Evolutionary conservation across 2,797 vertebrate species (phyloP).

Genomic region (Loriculus beryllinus): DNA sequence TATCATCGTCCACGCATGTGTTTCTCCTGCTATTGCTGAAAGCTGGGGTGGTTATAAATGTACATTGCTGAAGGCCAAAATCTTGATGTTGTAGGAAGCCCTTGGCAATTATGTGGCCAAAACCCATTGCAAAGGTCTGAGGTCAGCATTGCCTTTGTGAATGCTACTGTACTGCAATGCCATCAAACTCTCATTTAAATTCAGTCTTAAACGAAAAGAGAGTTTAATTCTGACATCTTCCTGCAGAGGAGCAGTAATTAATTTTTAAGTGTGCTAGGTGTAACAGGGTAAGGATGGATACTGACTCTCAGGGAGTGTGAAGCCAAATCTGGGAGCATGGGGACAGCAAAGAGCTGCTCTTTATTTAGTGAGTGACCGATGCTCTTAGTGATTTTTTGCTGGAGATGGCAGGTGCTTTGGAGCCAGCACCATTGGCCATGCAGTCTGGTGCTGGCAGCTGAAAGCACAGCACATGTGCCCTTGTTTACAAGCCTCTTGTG

Average conservation of each 20-base stretch:
- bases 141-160: neutral
- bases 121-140: neutral
- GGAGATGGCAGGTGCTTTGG: fast-evolving
- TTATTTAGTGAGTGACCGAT: fast-evolving
- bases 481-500: neutral
- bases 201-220: neutral
- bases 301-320: fast-evolving
- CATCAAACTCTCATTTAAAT: neutral
- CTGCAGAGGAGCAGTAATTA: neutral
- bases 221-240: neutral
- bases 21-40: neutral
- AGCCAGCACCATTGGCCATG: fast-evolving
- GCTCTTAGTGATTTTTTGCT: neutral
- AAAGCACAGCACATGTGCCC: fast-evolving
- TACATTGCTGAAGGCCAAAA: neutral
- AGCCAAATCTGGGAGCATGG: neutral
- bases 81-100: neutral
- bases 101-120: neutral
- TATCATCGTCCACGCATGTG: neutral
- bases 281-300: neutral
- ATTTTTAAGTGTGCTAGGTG: neutral
- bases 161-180: neutral
- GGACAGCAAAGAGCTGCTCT: neutral
- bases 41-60: neutral
- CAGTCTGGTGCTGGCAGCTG: neutral